Conservation (phyloP, 2,888 invertebrate species). For the Baccha elongata region DNA sequence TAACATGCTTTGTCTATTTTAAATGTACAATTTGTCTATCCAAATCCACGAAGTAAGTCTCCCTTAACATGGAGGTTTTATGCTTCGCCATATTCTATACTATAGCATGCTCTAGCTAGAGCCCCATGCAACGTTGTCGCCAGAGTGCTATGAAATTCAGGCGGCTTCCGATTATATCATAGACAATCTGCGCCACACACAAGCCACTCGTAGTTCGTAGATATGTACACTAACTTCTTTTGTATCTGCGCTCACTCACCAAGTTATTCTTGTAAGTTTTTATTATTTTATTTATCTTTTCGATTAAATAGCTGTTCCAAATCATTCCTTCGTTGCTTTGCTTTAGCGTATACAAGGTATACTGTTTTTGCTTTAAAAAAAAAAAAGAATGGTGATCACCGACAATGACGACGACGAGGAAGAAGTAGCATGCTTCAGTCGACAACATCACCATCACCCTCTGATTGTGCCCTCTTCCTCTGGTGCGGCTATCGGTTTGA, state of each 20-base stretch:
- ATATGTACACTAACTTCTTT: conserved; percentile 36
- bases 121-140: conserved; percentile 70
- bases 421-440: conserved; percentile 52
- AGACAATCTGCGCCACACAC: conserved; percentile 71
- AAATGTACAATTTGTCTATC: conserved; percentile 54
- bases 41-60: conserved; percentile 62
- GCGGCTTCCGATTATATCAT: conserved; percentile 73
- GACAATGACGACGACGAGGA: conserved; percentile 21
- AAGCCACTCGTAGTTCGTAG: conserved; percentile 47
- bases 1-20: conserved; percentile 28
- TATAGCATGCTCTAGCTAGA: conserved; percentile 59
- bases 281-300: conserved; percentile 71
- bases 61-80: conserved; percentile 23
- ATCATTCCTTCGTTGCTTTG: conserved; percentile 47
- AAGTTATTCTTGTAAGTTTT: conserved; percentile 34
- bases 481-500: conserved; percentile 66
- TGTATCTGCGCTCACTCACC: conserved; percentile 26
- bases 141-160: conserved; percentile 50
- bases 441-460: conserved; percentile 33
- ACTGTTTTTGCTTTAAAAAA: not conserved
- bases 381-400: conserved; percentile 4
- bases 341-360: conserved; percentile 14
- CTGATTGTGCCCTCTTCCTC: not conserved
- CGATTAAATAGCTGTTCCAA: conserved; percentile 71
- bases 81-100: conserved; percentile 43